Percentiles rank a stretch among this genome's conserved stretches.
Evolutionary conservation across 2,113 vertebrate species (phyloP).

Genomic region (Sebastes schlegelii): DNA sequence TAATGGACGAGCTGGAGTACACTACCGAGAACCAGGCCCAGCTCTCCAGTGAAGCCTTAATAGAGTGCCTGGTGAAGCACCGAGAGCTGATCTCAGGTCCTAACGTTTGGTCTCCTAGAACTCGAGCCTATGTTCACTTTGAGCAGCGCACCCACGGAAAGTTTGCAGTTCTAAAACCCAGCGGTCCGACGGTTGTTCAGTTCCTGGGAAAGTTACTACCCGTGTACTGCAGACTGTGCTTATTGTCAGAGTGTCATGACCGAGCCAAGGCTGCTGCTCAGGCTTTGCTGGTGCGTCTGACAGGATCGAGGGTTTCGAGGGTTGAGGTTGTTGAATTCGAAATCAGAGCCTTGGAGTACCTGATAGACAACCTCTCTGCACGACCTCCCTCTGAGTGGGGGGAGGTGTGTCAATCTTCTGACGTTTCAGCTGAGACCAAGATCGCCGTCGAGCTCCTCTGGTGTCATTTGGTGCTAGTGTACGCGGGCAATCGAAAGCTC

Average conservation of each 20-base stretch:
- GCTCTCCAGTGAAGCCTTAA: neutral
- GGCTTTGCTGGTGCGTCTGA: neutral
- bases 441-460: neutral
- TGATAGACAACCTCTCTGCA: no score
- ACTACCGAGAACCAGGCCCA: no score
- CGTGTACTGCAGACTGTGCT: slow-evolving; percentile 14
- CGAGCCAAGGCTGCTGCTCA: accelerated
- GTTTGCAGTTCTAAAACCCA: neutral
- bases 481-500: slow-evolving; percentile 8
- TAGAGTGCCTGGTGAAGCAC: slow-evolving; percentile 14
- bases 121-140: neutral
- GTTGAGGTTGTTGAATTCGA: no score
- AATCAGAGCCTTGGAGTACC: neutral
- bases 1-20: neutral
- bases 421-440: neutral
- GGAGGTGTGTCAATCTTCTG: no score
- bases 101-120: neutral
- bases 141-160: accelerated
- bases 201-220: neutral
- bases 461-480: slow-evolving; percentile 16
- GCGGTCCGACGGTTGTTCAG: accelerated
- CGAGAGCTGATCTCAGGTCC: neutral
- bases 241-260: neutral
- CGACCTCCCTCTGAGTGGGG: no score
- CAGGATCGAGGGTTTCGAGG: accelerated